Conservation (phyloP, 2,888 invertebrate species). For the Drosophila gaucha region DNA sequence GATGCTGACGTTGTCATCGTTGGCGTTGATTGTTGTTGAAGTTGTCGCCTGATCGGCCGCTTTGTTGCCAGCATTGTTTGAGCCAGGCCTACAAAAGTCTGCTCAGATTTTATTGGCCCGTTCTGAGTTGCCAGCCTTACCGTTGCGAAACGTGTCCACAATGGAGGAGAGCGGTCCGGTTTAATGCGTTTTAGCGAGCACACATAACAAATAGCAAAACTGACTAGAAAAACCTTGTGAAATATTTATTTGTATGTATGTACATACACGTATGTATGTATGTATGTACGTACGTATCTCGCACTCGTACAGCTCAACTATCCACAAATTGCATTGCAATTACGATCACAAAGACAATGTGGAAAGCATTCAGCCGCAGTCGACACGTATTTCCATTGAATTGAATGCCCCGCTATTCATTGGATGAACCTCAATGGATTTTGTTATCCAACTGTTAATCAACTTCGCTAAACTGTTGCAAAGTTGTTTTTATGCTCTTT, state of each 20-base stretch:
- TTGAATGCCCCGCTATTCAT: conserved; percentile 40
- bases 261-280: too few relatives aligned
- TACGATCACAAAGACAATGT: conserved; percentile 13
- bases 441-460: conserved; percentile 37
- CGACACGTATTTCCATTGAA: conserved; percentile 37
- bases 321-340: conserved; percentile 42
- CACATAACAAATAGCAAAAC: conserved; percentile 24
- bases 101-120: conserved; percentile 35
- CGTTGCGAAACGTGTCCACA: conserved; percentile 49
- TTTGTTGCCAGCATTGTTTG: conserved; percentile 47
- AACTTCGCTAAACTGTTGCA: conserved; percentile 10
- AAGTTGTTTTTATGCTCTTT: neutral
- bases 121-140: conserved; percentile 18
- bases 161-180: conserved; percentile 29
- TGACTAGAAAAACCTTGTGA: neutral
- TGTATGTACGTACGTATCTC: neutral
- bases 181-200: conserved; percentile 47
- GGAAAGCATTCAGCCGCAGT: conserved; percentile 31
- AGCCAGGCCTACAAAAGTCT: conserved; percentile 40
- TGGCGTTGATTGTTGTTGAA: conserved; percentile 42
- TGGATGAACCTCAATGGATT: conserved; percentile 36
- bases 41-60: conserved; percentile 47
- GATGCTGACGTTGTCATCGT: conserved; percentile 6
- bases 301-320: neutral
- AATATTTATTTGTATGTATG: too few relatives aligned